A percentile compares a stretch with the other conserved stretches of the same genome.
These are phyloP conservation scores for Stercorarius parasiticus DNA, from an alignment of 2,113 vertebrate species.

Conservation along the genomic window DNA sequence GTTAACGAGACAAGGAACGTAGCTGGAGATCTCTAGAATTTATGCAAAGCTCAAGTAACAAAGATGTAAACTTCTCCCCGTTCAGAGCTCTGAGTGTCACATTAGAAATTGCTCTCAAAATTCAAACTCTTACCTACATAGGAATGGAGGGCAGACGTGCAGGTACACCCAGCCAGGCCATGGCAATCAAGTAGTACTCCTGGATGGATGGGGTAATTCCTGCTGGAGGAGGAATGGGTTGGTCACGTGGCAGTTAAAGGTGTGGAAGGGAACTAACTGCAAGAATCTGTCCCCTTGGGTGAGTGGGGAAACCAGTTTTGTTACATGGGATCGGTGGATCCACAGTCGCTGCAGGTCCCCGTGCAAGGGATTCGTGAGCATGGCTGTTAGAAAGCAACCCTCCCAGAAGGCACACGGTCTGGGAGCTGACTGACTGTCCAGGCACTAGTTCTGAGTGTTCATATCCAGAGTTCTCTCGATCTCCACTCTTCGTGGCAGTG, in stretches of 20 bases:
- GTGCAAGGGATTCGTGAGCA: not conserved
- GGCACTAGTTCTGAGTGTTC: constrained; percentile 79
- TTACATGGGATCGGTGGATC: not conserved
- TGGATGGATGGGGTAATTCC: not conserved
- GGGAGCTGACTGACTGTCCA: constrained; percentile 68
- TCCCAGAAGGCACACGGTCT: constrained; percentile 52
- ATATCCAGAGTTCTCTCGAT: constrained; percentile 79
- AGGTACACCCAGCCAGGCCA: not conserved
- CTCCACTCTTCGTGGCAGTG: constrained; percentile 82
- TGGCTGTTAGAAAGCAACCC: constrained; percentile 33
- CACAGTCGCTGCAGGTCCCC: not conserved
- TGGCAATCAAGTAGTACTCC: not conserved
- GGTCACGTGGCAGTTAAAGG: not conserved
- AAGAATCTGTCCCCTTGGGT: not conserved
- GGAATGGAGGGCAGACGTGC: not conserved
- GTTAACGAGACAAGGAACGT: not conserved
- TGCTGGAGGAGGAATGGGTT: not conserved
- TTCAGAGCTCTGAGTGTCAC: not conserved
- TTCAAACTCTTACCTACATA: not conserved
- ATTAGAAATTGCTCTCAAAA: not conserved
- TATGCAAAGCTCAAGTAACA: not conserved
- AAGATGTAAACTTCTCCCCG: not conserved
- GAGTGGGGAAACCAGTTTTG: not conserved
- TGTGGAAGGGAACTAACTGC: not conserved
- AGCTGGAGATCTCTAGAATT: not conserved